Base-by-base conservation (phyloP, 1,140 invertebrate genomes). In the Bombus soroeensis region DNA sequence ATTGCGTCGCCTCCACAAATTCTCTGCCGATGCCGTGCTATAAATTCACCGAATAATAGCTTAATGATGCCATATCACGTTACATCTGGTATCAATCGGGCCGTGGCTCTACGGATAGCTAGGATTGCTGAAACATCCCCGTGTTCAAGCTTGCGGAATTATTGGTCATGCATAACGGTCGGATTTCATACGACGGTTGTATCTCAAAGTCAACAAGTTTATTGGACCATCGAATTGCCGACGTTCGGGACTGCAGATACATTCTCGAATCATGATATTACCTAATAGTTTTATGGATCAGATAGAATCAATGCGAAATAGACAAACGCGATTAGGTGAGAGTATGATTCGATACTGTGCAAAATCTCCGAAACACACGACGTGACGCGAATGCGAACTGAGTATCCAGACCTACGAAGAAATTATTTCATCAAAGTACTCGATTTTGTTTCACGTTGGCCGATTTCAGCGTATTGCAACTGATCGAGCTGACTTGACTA, bases 191-290 rank as follows among this genome's bases (percentile, higher is more conserved):
- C 78, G 71, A 81, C 57, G 47, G 43, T 70, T 81, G 77, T 64
- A 64, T 85, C 72, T 71, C 87, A 78, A 75, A 64, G n/a, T 83
- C 75, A 79, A 83, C 80, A 68, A 85, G 71, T 90, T 88, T 62
- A 72, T 74, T 34, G 72, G 41, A 80, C 34, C 79, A 84, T 64
- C 66, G 66, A 85, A 83, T 85, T 81, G 53, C 39, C 79, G 64
- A 59, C 77, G 43, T 88, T 88, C 73, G 66, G 73, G 59, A 28
- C 34, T 66, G 5, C 25, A 10, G 32, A 47, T 13, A 18, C 32
- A 32, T 8, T 37, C 57, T 77, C 41, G 10, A 77, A 77, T 77
- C 57, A 18, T 5, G 8, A 25, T 25, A 37, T 62, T 12, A n/a
- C 1, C 47, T 53, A 53, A 53, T 22, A 22, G 18, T 53, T 53